phyloP scores from a whole-genome alignment of 92 coral and sea anemone genomes.

The Zoanthus solanderi region DNA sequence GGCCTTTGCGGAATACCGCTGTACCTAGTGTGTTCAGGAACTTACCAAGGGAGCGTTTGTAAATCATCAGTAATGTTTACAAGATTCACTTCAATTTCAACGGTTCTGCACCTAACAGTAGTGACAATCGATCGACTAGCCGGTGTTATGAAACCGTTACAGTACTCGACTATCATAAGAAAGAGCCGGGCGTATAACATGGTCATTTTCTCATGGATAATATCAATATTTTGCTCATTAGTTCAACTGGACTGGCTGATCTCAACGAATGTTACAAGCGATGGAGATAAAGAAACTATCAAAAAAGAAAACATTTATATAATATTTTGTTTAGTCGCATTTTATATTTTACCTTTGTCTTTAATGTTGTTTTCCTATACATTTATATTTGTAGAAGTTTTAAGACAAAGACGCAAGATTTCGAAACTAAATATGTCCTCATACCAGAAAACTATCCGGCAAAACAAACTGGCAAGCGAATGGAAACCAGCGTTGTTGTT shows the following conservation, averaged over 20 bases:
- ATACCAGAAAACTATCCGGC: background rate
- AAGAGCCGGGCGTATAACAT: slow-evolving; percentile 46
- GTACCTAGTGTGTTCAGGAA: slow-evolving; percentile 58
- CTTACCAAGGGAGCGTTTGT: slow-evolving; percentile 54
- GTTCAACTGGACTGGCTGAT: background rate
- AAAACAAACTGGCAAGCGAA: slow-evolving; percentile 20
- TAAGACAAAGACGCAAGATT: slow-evolving; percentile 10
- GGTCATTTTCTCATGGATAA: slow-evolving; percentile 51
- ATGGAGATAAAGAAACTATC: background rate
- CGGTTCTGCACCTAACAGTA: slow-evolving; percentile 65
- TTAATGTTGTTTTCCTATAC: background rate
- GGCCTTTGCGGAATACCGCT: slow-evolving; percentile 66
- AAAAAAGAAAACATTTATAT: background rate
- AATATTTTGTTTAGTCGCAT: background rate
- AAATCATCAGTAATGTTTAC: slow-evolving; percentile 47
- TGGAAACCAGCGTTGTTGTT: slow-evolving; percentile 57
- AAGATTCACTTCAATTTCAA: slow-evolving; percentile 69
- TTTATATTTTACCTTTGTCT: background rate
- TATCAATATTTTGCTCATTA: slow-evolving; percentile 4
- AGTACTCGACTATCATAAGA: slow-evolving; percentile 63
- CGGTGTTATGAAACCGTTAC: slow-evolving; percentile 59
- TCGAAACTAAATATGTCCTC: background rate
- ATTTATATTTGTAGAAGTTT: background rate
- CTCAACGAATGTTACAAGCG: background rate
- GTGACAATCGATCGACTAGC: slow-evolving; percentile 72